Conservation (phyloP, 2,797 vertebrate genomes). For the Pseudochaenichthys georgianus region DNA sequence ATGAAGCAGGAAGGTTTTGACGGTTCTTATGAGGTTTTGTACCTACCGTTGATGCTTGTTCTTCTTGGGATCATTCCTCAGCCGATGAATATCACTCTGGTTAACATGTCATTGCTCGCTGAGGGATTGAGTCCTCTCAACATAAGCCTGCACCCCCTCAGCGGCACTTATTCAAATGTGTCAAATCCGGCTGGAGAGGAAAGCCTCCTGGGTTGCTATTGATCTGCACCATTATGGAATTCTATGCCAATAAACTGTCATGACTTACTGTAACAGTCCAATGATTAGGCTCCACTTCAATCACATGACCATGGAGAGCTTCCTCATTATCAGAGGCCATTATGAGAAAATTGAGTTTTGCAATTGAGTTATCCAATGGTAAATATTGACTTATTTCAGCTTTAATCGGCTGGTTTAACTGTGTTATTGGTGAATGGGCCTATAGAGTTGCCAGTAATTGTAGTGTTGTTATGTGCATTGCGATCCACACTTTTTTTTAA, state of each 20-base stretch:
- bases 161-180: constrained; percentile 78
- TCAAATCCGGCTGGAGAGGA: constrained; percentile 77
- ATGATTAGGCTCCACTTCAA: constrained; percentile 78
- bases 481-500: constrained; percentile 29
- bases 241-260: constrained; percentile 84
- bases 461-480: constrained; percentile 58
- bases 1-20: constrained; percentile 43
- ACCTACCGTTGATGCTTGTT: constrained; percentile 27
- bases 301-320: constrained; percentile 72
- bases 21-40: constrained; percentile 32
- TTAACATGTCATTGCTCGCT: constrained; percentile 53
- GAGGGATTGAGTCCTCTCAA: constrained; percentile 52
- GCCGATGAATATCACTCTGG: constrained; percentile 51
- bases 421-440: constrained; percentile 70
- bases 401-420: constrained; percentile 73
- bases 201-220: constrained; percentile 79
- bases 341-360: constrained; percentile 85
- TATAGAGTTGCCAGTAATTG: constrained; percentile 77
- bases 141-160: constrained; percentile 52
- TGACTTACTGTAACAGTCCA: constrained; percentile 86
- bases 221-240: constrained; percentile 84
- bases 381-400: constrained; percentile 81
- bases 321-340: constrained; percentile 86
- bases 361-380: constrained; percentile 82
- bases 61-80: constrained; percentile 49